phyloP scores from a whole-genome alignment of 2,113 vertebrate genomes.

The Saccopteryx bilineata region DNA sequence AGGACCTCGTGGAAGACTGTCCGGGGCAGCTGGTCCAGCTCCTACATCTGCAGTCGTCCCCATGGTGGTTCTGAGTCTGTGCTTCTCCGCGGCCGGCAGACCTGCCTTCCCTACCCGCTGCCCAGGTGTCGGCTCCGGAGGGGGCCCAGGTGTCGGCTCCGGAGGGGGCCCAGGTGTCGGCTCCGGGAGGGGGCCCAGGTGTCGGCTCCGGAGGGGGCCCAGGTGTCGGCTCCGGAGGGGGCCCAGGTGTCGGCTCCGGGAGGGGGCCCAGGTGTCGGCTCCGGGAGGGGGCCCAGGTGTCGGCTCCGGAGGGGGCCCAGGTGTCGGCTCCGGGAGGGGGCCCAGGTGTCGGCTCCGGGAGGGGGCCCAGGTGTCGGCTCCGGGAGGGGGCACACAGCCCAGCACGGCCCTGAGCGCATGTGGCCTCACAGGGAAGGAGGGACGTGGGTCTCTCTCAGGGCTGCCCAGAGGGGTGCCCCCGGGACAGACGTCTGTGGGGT shows the following conservation, averaged over 20 bases:
- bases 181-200: no score
- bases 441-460: neutral
- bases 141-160: neutral
- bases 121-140: neutral
- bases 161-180: no score
- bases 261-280: no score
- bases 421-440: neutral
- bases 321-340: no score
- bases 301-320: no score
- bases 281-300: no score
- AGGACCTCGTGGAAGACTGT: neutral
- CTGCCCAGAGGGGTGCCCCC: neutral
- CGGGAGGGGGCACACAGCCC: neutral
- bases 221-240: no score
- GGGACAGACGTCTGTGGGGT: no score
- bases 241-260: no score
- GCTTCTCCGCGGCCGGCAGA: fast-evolving
- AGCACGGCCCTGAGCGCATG: neutral
- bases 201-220: no score
- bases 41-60: no score
- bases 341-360: no score
- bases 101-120: neutral
- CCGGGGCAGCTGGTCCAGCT: neutral
- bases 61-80: fast-evolving
- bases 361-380: neutral